phyloP scores from a whole-genome alignment of 64 coral and sea anemone genomes.

The Actinia equina region DNA sequence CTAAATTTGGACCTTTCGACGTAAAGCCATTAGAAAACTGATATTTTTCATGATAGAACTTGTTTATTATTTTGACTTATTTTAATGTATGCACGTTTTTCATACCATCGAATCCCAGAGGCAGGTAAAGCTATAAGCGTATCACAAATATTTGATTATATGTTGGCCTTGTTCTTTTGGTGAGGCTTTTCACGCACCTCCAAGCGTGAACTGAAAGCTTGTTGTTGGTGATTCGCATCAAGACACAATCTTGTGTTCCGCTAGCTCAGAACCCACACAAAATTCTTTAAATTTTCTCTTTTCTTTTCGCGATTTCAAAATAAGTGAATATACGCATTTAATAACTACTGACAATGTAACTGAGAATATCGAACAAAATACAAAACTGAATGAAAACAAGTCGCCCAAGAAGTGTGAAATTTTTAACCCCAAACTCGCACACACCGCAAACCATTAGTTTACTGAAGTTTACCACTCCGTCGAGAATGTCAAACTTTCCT shows the following conservation, averaged over 20 bases:
- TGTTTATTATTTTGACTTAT: background rate
- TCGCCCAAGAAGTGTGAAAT: no score
- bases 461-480: no score
- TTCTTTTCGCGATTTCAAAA: background rate
- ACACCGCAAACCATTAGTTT: no score
- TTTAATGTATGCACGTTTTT: conserved; percentile 25
- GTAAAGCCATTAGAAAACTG: background rate
- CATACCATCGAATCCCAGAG: background rate
- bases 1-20: no score
- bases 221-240: background rate
- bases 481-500: no score
- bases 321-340: no score
- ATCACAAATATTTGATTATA: conserved; percentile 8
- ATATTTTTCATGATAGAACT: background rate
- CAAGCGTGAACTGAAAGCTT: conserved; percentile 16
- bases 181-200: background rate
- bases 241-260: background rate
- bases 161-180: background rate
- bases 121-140: background rate
- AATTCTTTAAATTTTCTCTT: background rate
- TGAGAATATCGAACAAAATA: no score
- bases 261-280: background rate
- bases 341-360: no score
- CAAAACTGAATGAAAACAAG: no score
- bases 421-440: no score